Conservation (phyloP, 1,140 invertebrate species). For the Tetranychus urticae region DNA sequence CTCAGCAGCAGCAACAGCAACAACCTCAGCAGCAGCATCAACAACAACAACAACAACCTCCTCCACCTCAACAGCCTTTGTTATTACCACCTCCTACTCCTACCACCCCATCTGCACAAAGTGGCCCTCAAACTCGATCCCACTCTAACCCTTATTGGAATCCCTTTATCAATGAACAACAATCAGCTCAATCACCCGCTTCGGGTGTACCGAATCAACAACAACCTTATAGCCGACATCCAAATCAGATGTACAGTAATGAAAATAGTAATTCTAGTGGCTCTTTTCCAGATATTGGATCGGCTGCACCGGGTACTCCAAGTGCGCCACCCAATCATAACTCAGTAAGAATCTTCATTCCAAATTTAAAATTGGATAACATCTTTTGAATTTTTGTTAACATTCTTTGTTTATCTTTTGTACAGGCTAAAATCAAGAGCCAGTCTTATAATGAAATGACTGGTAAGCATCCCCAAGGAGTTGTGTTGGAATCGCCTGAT, state of each 20-base stretch:
- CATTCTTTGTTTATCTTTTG: background rate
- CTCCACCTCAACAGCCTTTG: background rate
- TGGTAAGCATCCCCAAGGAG: background rate
- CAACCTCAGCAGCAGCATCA: background rate
- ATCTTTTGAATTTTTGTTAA: background rate
- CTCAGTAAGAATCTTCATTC: background rate
- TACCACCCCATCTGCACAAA: background rate
- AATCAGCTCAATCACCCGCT: background rate
- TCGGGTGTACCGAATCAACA: background rate
- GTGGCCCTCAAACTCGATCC: background rate
- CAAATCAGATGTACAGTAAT: slow-evolving; percentile 3
- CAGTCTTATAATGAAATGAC: background rate
- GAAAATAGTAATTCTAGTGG: slow-evolving; percentile 1
- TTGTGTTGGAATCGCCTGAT: background rate
- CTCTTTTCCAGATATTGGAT: background rate
- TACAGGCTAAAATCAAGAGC: background rate
- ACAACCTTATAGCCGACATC: background rate
- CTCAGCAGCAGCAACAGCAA: background rate
- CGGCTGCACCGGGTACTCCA: background rate
- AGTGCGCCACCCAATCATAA: background rate
- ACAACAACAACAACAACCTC: slow-evolving; percentile 1
- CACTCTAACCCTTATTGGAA: slow-evolving; percentile 1
- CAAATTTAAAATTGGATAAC: too few species aligned
- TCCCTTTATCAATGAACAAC: background rate
- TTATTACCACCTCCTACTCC: background rate